A percentile compares a stretch with the other conserved stretches of the same genome.
phyloP scores from a whole-genome alignment of 2,888 invertebrate genomes.

The Cheilosia impressa region DNA sequence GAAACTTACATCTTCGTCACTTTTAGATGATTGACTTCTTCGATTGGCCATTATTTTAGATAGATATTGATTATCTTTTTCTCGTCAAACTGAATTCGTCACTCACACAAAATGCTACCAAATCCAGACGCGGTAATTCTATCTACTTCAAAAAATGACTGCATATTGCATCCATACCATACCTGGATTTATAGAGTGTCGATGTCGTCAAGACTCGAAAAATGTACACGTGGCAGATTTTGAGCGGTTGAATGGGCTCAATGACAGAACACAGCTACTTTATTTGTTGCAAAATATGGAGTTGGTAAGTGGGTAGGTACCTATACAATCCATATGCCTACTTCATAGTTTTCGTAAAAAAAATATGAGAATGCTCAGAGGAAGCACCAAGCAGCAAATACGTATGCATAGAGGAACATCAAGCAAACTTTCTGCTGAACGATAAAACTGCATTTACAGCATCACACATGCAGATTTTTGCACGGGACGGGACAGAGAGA shows the following conservation, averaged over 20 bases:
- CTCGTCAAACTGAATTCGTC: neutral
- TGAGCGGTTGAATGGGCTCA: neutral
- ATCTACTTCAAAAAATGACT: neutral
- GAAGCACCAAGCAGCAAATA: no score
- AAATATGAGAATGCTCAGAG: no score
- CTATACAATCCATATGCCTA: no score
- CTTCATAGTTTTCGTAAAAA: no score
- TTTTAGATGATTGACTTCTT: conserved; percentile 3
- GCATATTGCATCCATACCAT: neutral
- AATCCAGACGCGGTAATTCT: neutral
- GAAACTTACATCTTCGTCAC: conserved; percentile 50
- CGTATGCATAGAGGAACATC: no score
- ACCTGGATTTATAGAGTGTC: neutral
- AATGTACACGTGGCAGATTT: conserved; percentile 8
- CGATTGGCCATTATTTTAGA: conserved; percentile 10
- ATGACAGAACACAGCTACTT: neutral
- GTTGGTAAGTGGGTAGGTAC: no score
- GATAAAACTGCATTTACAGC: no score
- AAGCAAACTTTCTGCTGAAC: no score
- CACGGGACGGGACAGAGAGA: no score
- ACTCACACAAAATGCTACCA: neutral
- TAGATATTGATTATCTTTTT: neutral
- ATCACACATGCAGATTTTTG: no score
- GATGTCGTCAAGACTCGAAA: conserved; percentile 20
- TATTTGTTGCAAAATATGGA: neutral